Evolutionary conservation across 1,140 invertebrate species (phyloP).

Genomic region (Macrosteles quadrilineatus): DNA sequence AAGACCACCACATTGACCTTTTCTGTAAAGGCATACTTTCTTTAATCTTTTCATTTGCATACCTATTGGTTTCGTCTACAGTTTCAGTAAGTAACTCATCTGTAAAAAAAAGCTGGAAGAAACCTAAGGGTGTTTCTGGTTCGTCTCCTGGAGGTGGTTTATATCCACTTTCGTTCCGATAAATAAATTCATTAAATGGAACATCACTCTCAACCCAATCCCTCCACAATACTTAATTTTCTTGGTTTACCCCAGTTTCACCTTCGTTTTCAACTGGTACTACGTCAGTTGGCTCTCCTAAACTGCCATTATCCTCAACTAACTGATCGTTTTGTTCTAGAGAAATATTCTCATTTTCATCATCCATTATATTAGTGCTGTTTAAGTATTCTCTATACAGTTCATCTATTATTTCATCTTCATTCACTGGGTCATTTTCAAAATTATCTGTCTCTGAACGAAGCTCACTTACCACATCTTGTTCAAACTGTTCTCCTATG

Average conservation of each 20-base stretch:
- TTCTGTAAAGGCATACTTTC: background rate
- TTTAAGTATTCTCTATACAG: no score
- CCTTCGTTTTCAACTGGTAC: background rate
- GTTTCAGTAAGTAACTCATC: background rate
- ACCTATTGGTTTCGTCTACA: conserved; percentile 13
- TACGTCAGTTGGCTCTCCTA: background rate
- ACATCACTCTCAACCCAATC: conserved; percentile 4
- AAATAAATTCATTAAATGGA: background rate
- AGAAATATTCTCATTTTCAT: background rate
- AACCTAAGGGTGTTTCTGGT: background rate
- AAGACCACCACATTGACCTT: conserved; percentile 20
- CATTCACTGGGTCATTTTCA: background rate
- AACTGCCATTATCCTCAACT: background rate
- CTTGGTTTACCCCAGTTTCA: background rate
- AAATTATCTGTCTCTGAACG: background rate
- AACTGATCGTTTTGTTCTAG: no score
- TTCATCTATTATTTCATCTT: no score
- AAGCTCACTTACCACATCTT: background rate
- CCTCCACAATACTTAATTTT: background rate
- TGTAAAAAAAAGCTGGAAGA: conserved; percentile 19
- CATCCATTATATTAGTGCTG: background rate
- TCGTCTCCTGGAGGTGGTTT: background rate
- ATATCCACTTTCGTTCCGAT: background rate
- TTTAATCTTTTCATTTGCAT: conserved; percentile 17
- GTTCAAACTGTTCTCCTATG: background rate